phyloP scores from a whole-genome alignment of 2,888 invertebrate genomes.

The Zele albiditarsus region DNA sequence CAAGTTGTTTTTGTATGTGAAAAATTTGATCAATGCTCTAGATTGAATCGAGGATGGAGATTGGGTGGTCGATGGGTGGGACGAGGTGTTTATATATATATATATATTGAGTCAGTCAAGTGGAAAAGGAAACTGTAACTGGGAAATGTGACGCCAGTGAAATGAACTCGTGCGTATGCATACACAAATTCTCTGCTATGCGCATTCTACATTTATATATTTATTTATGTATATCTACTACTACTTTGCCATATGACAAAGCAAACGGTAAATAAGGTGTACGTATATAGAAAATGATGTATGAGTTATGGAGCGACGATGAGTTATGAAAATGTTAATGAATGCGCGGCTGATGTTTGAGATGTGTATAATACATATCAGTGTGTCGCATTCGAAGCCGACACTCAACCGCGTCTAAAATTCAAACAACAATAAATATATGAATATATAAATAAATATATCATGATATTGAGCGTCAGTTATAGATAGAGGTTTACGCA shows the following conservation, averaged over 20 bases:
- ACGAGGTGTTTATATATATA: background rate
- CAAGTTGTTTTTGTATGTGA: background rate
- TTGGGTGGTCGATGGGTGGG: background rate
- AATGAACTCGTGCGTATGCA: background rate
- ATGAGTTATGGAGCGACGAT: conserved; percentile 8
- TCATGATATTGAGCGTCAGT: too few species aligned
- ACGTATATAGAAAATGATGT: background rate
- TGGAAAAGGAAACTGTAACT: conserved; percentile 24
- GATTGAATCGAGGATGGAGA: background rate
- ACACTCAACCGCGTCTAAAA: background rate
- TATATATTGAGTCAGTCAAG: conserved; percentile 12
- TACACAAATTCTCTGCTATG: background rate
- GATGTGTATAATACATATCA: background rate
- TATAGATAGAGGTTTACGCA: too few species aligned
- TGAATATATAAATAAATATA: background rate
- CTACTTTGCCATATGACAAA: background rate
- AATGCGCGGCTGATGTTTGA: conserved; percentile 26
- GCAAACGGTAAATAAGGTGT: conserved; percentile 23
- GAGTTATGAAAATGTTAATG: conserved; percentile 24
- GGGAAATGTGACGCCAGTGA: conserved; percentile 15
- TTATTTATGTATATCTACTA: background rate
- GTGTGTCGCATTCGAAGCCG: background rate
- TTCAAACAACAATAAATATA: background rate
- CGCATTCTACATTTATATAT: background rate
- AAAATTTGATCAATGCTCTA: conserved; percentile 19